Evolutionary conservation across 2,797 vertebrate species (phyloP).

Genomic region (Pyrocephalus nanus): DNA sequence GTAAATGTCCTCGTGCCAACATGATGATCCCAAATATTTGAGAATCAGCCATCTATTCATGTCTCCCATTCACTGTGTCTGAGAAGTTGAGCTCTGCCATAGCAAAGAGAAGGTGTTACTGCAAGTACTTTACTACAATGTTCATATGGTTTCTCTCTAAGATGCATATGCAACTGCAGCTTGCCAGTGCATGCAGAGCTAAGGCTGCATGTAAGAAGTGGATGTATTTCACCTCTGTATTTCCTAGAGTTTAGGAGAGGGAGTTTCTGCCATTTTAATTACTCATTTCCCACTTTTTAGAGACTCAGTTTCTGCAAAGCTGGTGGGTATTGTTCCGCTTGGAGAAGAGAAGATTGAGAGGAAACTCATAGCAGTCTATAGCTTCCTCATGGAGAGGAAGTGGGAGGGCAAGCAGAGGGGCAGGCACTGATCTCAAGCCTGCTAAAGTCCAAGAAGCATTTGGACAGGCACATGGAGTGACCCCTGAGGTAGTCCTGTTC

Average conservation of each 20-base stretch:
- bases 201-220: not conserved
- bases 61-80: not conserved
- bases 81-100: not conserved
- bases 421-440: not conserved
- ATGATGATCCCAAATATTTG: not conserved
- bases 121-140: not conserved
- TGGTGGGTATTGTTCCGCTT: not conserved
- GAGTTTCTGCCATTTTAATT: not conserved
- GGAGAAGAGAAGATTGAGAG: not conserved
- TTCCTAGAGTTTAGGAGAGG: not conserved
- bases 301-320: not conserved
- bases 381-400: not conserved
- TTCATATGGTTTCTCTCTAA: not conserved
- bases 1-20: rapidly evolving
- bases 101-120: not conserved
- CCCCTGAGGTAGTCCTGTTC: not conserved
- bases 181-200: not conserved
- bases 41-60: not conserved
- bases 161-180: not conserved
- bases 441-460: not conserved
- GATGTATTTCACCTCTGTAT: not conserved
- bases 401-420: not conserved
- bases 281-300: not conserved
- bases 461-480: not conserved
- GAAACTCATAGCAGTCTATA: not conserved